Evolutionary conservation across 2,888 invertebrate genomes (phyloP).

Genomic region (Zeuzera pyrina): DNA sequence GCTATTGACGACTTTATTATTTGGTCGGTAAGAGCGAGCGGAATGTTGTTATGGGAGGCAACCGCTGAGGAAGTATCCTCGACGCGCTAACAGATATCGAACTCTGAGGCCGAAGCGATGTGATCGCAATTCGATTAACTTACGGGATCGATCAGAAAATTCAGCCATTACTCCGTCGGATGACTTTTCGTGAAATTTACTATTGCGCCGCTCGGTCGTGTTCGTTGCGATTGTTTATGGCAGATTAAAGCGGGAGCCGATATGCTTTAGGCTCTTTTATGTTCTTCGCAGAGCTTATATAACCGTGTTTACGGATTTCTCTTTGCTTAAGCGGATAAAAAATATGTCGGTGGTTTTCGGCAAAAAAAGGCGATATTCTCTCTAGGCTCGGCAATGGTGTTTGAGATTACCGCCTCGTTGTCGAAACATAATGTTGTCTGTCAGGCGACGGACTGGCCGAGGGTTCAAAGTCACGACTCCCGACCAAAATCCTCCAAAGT

Average conservation of each 20-base stretch:
- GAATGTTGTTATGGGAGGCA: background rate
- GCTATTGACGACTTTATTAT: background rate
- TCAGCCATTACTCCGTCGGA: conserved; percentile 44
- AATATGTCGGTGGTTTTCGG: conserved; percentile 25
- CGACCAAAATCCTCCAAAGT: too few species aligned
- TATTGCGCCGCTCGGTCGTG: conserved; percentile 47
- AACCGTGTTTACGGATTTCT: conserved; percentile 39
- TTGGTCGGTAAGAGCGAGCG: background rate
- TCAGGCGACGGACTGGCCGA: too few species aligned
- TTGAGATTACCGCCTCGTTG: too few species aligned
- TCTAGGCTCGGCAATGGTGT: too few species aligned
- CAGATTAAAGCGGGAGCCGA: conserved; percentile 45
- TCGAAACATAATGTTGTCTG: too few species aligned
- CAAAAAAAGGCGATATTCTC: too few species aligned
- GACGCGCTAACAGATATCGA: background rate
- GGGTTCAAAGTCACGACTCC: too few species aligned
- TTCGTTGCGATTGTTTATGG: conserved; percentile 50
- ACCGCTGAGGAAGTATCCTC: background rate
- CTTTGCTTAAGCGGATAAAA: conserved; percentile 40
- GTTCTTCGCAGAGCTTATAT: conserved; percentile 24
- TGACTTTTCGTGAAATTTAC: conserved; percentile 49
- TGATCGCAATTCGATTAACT: conserved; percentile 1
- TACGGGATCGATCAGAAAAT: conserved; percentile 31
- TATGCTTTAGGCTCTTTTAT: conserved; percentile 35
- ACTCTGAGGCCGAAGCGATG: background rate